Evolutionary conservation across 1,140 invertebrate genomes (phyloP).

Genomic region (Macrosteles quadrilineatus): DNA sequence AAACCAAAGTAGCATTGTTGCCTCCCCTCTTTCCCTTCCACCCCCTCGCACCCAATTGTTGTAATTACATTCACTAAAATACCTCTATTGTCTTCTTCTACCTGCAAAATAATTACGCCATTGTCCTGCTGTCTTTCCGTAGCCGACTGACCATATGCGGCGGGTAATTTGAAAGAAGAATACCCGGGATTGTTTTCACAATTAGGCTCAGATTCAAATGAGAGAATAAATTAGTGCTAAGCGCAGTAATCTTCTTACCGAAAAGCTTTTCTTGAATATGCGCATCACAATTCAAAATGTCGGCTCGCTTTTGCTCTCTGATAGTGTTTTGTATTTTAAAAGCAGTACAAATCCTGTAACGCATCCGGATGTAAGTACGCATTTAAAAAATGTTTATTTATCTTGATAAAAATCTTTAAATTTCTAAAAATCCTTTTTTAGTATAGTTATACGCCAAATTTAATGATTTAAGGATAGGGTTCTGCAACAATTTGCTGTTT

Average conservation of each 20-base stretch:
- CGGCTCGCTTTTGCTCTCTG: neutral
- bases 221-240: neutral
- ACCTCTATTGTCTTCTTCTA: neutral
- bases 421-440: no score
- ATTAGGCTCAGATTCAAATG: neutral
- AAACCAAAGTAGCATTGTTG: neutral
- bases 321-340: neutral
- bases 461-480: no score
- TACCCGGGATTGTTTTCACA: neutral
- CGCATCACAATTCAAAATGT: neutral
- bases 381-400: no score
- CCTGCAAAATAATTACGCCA: neutral
- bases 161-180: neutral
- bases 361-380: neutral
- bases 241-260: neutral
- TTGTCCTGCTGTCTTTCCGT: neutral
- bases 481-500: no score
- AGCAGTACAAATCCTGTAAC: neutral
- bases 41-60: neutral
- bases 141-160: neutral
- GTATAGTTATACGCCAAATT: no score
- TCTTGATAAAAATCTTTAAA: no score
- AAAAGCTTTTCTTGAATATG: neutral
- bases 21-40: neutral
- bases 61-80: slow-evolving; percentile 21